Conservation (phyloP, 2,797 vertebrate species). For the Cryptoprocta ferox region DNA sequence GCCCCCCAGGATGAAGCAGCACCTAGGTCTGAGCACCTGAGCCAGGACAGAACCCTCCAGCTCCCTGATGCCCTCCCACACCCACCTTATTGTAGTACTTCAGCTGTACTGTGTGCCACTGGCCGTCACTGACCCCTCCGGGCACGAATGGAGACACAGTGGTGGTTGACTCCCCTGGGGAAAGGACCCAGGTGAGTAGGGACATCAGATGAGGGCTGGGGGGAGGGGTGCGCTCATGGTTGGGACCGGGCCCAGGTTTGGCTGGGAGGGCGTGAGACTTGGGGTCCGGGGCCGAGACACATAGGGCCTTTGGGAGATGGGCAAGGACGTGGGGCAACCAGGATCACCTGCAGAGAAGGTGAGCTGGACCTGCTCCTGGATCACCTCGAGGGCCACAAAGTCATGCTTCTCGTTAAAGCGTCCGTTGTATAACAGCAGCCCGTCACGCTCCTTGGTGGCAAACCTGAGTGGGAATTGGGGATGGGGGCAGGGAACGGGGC, state of each 20-base stretch:
- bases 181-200: slow-evolving; percentile 51
- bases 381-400: slow-evolving; percentile 96
- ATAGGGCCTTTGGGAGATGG: background rate
- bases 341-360: slow-evolving; percentile 93
- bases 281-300: background rate
- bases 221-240: background rate
- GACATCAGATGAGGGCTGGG: background rate
- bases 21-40: background rate
- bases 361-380: slow-evolving; percentile 94
- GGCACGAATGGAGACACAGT: slow-evolving; percentile 92
- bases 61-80: background rate
- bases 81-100: slow-evolving; percentile 97
- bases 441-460: slow-evolving; percentile 92
- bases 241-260: background rate
- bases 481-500: background rate
- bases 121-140: slow-evolving; percentile 95
- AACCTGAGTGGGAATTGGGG: slow-evolving; percentile 87
- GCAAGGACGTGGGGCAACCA: rapidly evolving
- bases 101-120: slow-evolving; percentile 95
- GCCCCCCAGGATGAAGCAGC: background rate
- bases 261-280: background rate
- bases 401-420: slow-evolving; percentile 98
- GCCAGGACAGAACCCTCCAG: background rate
- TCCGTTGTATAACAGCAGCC: slow-evolving; percentile 95
- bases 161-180: slow-evolving; percentile 94